Evolutionary conservation across 1,140 invertebrate genomes (phyloP).

Genomic region (Littorina saxatilis): DNA sequence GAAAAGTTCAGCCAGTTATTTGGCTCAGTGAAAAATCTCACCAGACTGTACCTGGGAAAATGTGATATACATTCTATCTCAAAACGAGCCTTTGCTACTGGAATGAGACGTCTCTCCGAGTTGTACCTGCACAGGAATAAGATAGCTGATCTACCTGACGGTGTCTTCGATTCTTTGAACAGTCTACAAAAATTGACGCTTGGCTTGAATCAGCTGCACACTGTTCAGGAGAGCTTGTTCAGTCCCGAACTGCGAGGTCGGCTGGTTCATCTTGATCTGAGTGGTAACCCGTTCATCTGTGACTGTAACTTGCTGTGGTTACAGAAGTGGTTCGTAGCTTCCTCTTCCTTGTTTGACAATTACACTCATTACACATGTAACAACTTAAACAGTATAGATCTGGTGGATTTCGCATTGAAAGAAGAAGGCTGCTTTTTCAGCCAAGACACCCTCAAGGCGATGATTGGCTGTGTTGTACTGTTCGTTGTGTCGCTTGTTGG

Average conservation of each 20-base stretch:
- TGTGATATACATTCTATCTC: no score
- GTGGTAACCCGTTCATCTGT: conserved; percentile 30
- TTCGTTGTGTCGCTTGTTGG: neutral
- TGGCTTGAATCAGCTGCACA: neutral
- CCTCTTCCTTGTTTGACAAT: conserved; percentile 9
- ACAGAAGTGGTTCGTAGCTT: neutral
- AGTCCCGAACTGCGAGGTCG: neutral
- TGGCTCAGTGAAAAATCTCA: no score
- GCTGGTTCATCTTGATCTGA: conserved; percentile 1
- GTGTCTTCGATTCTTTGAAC: neutral
- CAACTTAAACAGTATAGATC: neutral
- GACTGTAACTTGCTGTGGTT: conserved; percentile 32
- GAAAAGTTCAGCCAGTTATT: no score
- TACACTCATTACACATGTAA: conserved; percentile 10
- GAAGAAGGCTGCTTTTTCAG: conserved; percentile 26
- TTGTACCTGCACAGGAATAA: no score
- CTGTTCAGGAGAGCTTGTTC: neutral
- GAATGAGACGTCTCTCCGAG: no score
- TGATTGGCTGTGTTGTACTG: neutral
- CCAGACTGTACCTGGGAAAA: no score
- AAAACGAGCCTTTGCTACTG: no score
- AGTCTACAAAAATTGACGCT: neutral
- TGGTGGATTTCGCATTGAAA: neutral
- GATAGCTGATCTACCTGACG: conserved; percentile 13
- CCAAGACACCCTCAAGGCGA: neutral